phyloP scores from a whole-genome alignment of 2,797 vertebrate species.

The Rhincodon typus region DNA sequence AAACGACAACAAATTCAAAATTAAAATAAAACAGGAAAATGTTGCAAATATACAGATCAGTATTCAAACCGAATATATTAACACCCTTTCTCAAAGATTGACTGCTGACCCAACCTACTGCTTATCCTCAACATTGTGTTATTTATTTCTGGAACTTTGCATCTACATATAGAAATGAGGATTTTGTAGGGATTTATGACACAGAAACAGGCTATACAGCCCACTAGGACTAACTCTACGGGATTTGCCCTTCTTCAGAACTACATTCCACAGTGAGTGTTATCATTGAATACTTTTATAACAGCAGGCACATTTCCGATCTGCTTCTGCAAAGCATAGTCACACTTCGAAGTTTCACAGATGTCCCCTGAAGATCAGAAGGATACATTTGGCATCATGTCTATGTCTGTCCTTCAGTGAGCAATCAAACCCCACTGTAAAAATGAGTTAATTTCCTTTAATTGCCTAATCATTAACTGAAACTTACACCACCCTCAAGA shows the following conservation, averaged over 20 bases:
- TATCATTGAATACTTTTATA: background rate
- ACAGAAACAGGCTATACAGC: background rate
- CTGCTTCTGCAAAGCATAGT: background rate
- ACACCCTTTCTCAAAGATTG: too few species aligned
- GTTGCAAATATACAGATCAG: background rate
- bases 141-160: background rate
- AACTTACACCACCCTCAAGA: too few species aligned
- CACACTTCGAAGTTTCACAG: background rate
- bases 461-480: too few species aligned
- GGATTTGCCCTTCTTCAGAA: background rate
- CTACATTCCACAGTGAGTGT: background rate
- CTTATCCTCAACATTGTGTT: background rate
- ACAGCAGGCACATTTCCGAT: background rate
- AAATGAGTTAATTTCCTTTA: too few species aligned
- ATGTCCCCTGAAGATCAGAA: background rate
- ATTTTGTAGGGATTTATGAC: background rate
- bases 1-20: background rate
- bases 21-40: conserved; percentile 27
- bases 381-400: too few species aligned
- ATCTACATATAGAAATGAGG: background rate
- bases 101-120: background rate
- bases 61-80: background rate
- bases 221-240: background rate
- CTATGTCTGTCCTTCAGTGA: too few species aligned
- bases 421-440: too few species aligned